Base-by-base conservation (phyloP, 2,797 vertebrate genomes). In the Zalophus californianus region DNA sequence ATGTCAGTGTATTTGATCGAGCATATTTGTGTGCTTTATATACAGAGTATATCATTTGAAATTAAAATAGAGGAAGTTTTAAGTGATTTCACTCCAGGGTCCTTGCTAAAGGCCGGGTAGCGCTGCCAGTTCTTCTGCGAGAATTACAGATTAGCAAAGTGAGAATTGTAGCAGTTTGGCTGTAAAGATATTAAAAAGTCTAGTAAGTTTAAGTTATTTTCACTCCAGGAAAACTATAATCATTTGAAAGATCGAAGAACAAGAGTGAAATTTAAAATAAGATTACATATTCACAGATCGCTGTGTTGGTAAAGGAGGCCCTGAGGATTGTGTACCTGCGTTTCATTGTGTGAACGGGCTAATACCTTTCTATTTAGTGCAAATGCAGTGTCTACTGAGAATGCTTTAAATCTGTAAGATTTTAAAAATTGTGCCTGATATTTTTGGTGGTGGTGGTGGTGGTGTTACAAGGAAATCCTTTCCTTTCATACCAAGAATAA, bases 111-210 rank as follows among this genome's bases (percentile, higher is more conserved):
- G 97, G 97, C 98, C 97, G 89, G 97, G 95, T 97, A 98, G 92
- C 88, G 96, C 96, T 98, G 98, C 98, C 98, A 98, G 98, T 97
- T 98, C 98, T 97, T 97, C 98, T 98, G 98, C 97, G 98, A 98
- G 98, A 98, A 98, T 98, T 98, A 98, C 98, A 98, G 98, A 98
- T 98, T 98, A 98, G 98, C 97, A 98, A 98, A 98, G 98, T 98
- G 98, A 98, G 98, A 98, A 98, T 96, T 98, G 97, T 98, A 98
- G 97, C 98, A 98, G 97, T 98, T 98, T 98, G 98, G 97, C 98
- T 98, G 97, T 96, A 98, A 98, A 98, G 98, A 98, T 98, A 98
- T 98, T 98, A 98, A 98, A 98, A 98, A 98, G 98, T 98, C 98
- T 98, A 98, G 98, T 97, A 98, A 98, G 97, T 98, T 98, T 98